Evolutionary conservation across 2,888 invertebrate genomes (phyloP).

Genomic region (Agrilus biguttatus): DNA sequence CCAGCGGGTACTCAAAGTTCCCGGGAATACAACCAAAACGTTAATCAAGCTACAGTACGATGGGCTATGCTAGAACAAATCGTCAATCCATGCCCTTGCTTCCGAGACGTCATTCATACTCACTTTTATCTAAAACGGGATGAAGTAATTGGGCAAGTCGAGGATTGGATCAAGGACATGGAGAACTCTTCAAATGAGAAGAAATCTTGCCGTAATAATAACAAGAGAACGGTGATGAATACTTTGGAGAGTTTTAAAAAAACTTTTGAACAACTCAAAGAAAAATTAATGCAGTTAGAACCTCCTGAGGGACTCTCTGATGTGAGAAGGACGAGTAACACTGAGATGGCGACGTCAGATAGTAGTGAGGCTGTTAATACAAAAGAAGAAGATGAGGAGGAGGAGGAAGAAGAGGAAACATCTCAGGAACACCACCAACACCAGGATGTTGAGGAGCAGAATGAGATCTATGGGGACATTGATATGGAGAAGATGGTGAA

Average conservation of each 20-base stretch:
- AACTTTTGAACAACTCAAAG: constrained; percentile 50
- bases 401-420: not conserved
- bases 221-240: constrained; percentile 25
- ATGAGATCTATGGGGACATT: constrained; percentile 48
- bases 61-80: constrained; percentile 96
- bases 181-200: constrained; percentile 48
- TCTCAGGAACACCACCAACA: constrained; percentile 13
- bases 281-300: constrained; percentile 71
- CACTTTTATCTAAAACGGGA: constrained; percentile 91
- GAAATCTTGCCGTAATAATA: constrained; percentile 50
- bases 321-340: constrained; percentile 40
- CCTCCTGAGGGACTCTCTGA: constrained; percentile 57
- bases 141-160: constrained; percentile 79
- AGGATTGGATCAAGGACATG: constrained; percentile 80
- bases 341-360: constrained; percentile 7
- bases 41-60: constrained; percentile 84
- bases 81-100: constrained; percentile 77
- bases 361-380: constrained; percentile 1
- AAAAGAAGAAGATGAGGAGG: constrained; percentile 6
- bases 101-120: constrained; percentile 82
- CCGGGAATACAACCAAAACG: constrained; percentile 88
- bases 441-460: constrained; percentile 12
- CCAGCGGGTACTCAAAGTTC: constrained; percentile 79
- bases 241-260: constrained; percentile 29
- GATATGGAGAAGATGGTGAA: constrained; percentile 68